These are phyloP conservation scores for Conger conger DNA, from an alignment of 2,113 vertebrate genomes.

Conservation along the genomic window DNA sequence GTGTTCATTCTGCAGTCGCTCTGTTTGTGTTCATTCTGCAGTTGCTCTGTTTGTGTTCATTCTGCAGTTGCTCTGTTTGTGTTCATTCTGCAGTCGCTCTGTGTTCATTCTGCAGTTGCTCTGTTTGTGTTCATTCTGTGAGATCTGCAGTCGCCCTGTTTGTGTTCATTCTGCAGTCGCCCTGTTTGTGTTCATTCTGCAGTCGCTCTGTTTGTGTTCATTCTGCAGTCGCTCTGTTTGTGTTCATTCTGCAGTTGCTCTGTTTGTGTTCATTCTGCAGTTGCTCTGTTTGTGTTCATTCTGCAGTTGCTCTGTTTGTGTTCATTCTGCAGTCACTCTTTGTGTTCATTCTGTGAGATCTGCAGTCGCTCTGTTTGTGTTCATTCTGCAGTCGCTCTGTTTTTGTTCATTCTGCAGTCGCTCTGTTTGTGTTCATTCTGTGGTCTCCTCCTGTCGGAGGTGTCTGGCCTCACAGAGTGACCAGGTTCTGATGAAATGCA, in stretches of 20 bases:
- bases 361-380: not conserved
- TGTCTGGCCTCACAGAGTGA: too few species aligned
- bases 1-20: not conserved
- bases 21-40: not conserved
- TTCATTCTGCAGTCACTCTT: too few species aligned
- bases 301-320: not conserved
- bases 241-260: not conserved
- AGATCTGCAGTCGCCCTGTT: not conserved
- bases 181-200: not conserved
- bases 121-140: not conserved
- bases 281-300: too few species aligned
- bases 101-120: not conserved
- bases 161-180: constrained; percentile 1
- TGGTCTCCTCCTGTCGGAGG: too few species aligned
- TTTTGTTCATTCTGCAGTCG: not conserved
- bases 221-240: too few species aligned
- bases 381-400: too few species aligned
- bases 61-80: not conserved
- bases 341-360: not conserved
- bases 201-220: not conserved
- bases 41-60: too few species aligned
- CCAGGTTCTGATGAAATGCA: not conserved
- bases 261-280: not conserved
- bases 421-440: not conserved
- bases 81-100: constrained; percentile 4